A percentile compares a stretch with the other conserved stretches of the same genome.
These are phyloP conservation scores for Tenebrosternarchus preto DNA, from an alignment of 2,113 vertebrate species.

Conservation along the genomic window DNA sequence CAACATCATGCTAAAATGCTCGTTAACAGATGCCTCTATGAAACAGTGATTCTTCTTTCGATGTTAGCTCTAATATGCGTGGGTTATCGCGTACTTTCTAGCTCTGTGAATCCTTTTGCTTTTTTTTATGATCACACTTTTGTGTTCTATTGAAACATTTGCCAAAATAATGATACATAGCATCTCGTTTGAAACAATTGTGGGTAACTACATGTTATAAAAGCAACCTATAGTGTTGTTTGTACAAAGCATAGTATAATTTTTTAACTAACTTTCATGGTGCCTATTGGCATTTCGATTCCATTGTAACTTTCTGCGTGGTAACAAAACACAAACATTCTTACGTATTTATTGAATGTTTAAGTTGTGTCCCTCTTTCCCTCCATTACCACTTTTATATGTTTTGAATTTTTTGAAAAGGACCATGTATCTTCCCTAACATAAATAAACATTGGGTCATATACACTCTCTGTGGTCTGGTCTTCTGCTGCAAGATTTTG, in stretches of 20 bases:
- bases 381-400: conserved; percentile 91
- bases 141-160: conserved; percentile 73
- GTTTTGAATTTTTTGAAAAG: conserved; percentile 89
- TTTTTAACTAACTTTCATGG: conserved; percentile 82
- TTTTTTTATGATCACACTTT: conserved; percentile 68
- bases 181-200: conserved; percentile 62
- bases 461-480: conserved; percentile 41
- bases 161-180: conserved; percentile 78
- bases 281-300: conserved; percentile 81
- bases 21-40: conserved; percentile 68
- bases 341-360: conserved; percentile 85
- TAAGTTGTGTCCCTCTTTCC: conserved; percentile 68
- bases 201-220: conserved; percentile 65
- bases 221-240: conserved; percentile 82
- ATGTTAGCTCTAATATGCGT: conserved; percentile 91
- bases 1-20: conserved; percentile 66
- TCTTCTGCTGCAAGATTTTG: neutral
- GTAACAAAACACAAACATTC: conserved; percentile 78
- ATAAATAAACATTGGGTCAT: conserved; percentile 82
- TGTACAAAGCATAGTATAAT: conserved; percentile 88
- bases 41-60: conserved; percentile 73
- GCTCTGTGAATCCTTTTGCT: conserved; percentile 82
- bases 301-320: conserved; percentile 83
- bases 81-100: conserved; percentile 72
- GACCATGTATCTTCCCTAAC: conserved; percentile 91